Base-by-base conservation (phyloP, 2,888 invertebrate species). In the Hofmannophila pseudospretella region DNA sequence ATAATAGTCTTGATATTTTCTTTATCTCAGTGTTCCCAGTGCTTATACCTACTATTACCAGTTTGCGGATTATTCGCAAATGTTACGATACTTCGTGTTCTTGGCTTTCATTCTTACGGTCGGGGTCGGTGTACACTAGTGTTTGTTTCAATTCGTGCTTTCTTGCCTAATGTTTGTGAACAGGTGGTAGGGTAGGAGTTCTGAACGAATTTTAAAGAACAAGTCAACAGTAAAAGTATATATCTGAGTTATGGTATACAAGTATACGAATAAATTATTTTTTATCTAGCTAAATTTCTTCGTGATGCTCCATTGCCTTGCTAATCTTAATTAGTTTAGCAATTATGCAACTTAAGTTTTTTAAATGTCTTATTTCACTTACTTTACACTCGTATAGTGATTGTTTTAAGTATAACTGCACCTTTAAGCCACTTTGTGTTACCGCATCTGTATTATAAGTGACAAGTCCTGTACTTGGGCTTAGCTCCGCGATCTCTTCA, bases 1-100 rank as follows among this genome's bases (percentile, higher is more conserved):
- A 69, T 84, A 85, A 85, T 80, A 79, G 80, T 79, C 80, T 80
- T 86, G 84, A 85, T 86, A 84, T 81, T 85, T 81, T 84, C 85
- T 86, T 85, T 86, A 86, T 86, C 85, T 81, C 54, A 27, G 60
- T 53, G 58, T 64, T 62, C 61, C 63, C 67, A 58, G 64, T 59
- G 62, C 61, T 54, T 67, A 67, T 78, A 79, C n/a, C n/a, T n/a
- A n/a, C 64, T 70, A 71, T 80, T 84, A 82, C 84, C 73, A 68
- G 80, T 78, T 81, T 71, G 79, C 60, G 75, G 79, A 82, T 84
- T 79, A 82, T 78, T 73, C 70, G 68, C 69, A 62, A 77, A 77
- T 77, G 69, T 78, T 74, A 65, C 73, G 58, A 67, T 68, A 58
- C 59, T 56, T 54, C 53, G 47, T 54, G 56, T 59, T 57, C 57